A percentile compares a stretch with the other conserved stretches of the same genome.
phyloP scores from a whole-genome alignment of 2,888 invertebrate genomes.

The Drosophila imparisetae region DNA sequence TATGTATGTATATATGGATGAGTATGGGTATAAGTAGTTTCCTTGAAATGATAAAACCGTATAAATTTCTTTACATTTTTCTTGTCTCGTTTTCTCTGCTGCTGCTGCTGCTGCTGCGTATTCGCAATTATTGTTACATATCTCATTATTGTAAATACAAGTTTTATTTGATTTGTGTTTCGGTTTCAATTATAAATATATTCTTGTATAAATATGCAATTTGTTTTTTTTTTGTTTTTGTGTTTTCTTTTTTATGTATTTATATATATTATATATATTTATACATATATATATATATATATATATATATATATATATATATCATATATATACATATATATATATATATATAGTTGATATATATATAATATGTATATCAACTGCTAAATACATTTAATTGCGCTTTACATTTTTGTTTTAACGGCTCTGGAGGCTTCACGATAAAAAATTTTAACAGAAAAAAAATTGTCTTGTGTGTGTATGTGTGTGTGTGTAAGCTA shows the following conservation, averaged over 20 bases:
- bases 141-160: conserved; percentile 67
- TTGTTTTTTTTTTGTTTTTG: conserved; percentile 26
- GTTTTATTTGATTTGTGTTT: conserved; percentile 54
- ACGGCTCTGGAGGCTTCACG: conserved; percentile 67
- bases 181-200: conserved; percentile 62
- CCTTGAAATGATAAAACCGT: conserved; percentile 23
- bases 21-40: conserved; percentile 15
- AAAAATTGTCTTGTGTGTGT: conserved; percentile 39
- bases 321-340: conserved; percentile 34
- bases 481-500: conserved; percentile 32
- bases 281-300: conserved; percentile 29
- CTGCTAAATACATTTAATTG: conserved; percentile 78
- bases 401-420: conserved; percentile 68
- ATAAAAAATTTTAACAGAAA: conserved; percentile 43
- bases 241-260: conserved; percentile 45
- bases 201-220: conserved; percentile 74
- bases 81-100: conserved; percentile 36
- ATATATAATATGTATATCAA: conserved; percentile 69
- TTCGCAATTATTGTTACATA: conserved; percentile 51
- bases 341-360: conserved; percentile 51
- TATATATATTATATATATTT: conserved; percentile 51
- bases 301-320: conserved; percentile 51
- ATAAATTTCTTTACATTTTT: conserved; percentile 24
- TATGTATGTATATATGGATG: conserved; percentile 9
- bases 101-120: conserved; percentile 8